phyloP scores from a whole-genome alignment of 2,888 invertebrate species.

The Phaonia tiefii region DNA sequence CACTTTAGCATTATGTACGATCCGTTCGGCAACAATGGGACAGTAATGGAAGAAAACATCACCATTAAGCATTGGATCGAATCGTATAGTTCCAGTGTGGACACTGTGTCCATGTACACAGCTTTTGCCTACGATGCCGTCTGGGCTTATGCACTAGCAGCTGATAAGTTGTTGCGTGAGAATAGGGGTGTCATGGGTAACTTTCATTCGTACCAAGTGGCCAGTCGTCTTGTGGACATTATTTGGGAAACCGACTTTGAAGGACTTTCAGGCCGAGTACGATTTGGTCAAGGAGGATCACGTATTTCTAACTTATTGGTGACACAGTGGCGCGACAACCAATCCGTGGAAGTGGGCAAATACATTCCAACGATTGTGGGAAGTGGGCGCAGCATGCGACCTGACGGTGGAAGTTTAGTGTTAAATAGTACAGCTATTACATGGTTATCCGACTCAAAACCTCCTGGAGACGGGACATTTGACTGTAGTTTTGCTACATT shows the following conservation, averaged over 20 bases:
- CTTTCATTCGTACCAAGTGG: slow-evolving; percentile 70
- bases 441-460: slow-evolving; percentile 83
- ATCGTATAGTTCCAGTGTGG: slow-evolving; percentile 57
- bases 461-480: slow-evolving; percentile 87
- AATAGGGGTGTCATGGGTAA: slow-evolving; percentile 72
- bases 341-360: slow-evolving; percentile 82
- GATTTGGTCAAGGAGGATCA: slow-evolving; percentile 86
- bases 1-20: slow-evolving; percentile 87
- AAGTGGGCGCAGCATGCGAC: slow-evolving; percentile 76
- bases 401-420: slow-evolving; percentile 81
- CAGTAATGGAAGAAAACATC: slow-evolving; percentile 83
- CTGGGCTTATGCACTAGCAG: slow-evolving; percentile 89
- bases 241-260: slow-evolving; percentile 86
- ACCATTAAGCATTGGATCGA: slow-evolving; percentile 84
- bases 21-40: slow-evolving; percentile 83
- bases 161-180: slow-evolving; percentile 84
- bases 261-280: slow-evolving; percentile 88
- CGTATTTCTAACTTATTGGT: slow-evolving; percentile 84
- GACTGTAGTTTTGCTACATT: slow-evolving; percentile 86
- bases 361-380: slow-evolving; percentile 82
- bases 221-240: slow-evolving; percentile 82
- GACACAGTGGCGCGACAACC: slow-evolving; percentile 83
- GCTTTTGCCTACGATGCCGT: slow-evolving; percentile 91
- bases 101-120: slow-evolving; percentile 83
- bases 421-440: slow-evolving; percentile 82